Evolutionary conservation across 2,888 invertebrate species (phyloP).

Genomic region (Arrhopalites spinosus): DNA sequence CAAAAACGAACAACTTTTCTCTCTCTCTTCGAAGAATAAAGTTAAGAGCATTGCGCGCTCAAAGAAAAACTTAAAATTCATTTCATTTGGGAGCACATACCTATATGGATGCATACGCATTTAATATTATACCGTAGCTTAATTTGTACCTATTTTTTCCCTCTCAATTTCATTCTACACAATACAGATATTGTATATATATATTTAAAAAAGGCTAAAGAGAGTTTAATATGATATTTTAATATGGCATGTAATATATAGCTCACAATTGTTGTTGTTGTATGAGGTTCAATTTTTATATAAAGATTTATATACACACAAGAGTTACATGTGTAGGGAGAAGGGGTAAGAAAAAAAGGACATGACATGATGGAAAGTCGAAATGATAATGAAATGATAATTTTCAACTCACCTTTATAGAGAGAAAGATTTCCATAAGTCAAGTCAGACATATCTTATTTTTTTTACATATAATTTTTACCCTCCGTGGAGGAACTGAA

Average conservation of each 20-base stretch:
- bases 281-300: too few relatives aligned
- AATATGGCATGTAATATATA: background rate
- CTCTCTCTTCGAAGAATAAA: background rate
- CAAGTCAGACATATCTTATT: constrained; percentile 36
- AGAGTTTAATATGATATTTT: background rate
- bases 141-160: constrained; percentile 10
- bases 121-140: background rate
- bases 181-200: background rate
- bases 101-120: background rate
- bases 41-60: too few relatives aligned
- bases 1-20: constrained; percentile 4
- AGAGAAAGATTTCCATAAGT: constrained; percentile 45
- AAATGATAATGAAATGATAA: constrained; percentile 32
- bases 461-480: background rate
- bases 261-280: too few relatives aligned
- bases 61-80: too few relatives aligned
- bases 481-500: constrained; percentile 18
- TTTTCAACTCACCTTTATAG: constrained; percentile 47
- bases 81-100: too few relatives aligned
- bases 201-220: background rate
- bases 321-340: too few relatives aligned
- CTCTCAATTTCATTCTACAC: background rate
- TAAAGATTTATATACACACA: too few relatives aligned
- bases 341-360: background rate
- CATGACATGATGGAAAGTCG: constrained; percentile 30